A percentile compares a stretch with the other conserved stretches of the same genome.
These are phyloP conservation scores for Unio delphinus DNA, from an alignment of 2,888 invertebrate genomes.

Conservation along the genomic window DNA sequence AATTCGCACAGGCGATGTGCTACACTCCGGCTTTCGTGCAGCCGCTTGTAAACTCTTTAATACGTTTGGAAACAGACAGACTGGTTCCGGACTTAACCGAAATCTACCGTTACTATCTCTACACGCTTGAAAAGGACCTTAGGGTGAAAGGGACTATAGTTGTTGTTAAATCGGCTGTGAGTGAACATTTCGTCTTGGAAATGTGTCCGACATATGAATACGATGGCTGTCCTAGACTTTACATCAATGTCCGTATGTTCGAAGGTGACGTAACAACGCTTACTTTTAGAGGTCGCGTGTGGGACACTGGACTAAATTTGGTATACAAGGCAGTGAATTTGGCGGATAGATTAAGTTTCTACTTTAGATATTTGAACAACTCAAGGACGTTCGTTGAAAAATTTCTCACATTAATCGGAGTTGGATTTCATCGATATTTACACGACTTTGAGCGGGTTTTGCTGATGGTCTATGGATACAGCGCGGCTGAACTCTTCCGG, in stretches of 20 bases:
- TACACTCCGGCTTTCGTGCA: constrained; percentile 20
- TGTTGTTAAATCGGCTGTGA: constrained; percentile 18
- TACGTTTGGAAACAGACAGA: constrained; percentile 21
- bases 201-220: constrained; percentile 23
- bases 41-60: constrained; percentile 22
- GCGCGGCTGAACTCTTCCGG: constrained; percentile 34
- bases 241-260: constrained; percentile 20
- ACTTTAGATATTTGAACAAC: constrained; percentile 28
- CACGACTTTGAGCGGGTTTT: constrained; percentile 31
- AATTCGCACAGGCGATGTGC: constrained; percentile 30
- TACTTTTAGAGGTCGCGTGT: constrained; percentile 32
- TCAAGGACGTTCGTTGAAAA: constrained; percentile 29
- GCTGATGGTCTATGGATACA: constrained; percentile 30
- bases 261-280: constrained; percentile 26
- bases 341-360: constrained; percentile 30
- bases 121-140: constrained; percentile 22
- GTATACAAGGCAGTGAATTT: constrained; percentile 33
- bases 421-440: constrained; percentile 26
- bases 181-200: constrained; percentile 26
- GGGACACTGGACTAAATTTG: constrained; percentile 33
- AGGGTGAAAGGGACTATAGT: constrained; percentile 20
- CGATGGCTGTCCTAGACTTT: constrained; percentile 30
- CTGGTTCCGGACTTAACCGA: constrained; percentile 34
- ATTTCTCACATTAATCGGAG: constrained; percentile 28
- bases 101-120: constrained; percentile 28